Evolutionary conservation across 2,113 vertebrate species (phyloP).

Genomic region (Campylomormyrus tamandua): DNA sequence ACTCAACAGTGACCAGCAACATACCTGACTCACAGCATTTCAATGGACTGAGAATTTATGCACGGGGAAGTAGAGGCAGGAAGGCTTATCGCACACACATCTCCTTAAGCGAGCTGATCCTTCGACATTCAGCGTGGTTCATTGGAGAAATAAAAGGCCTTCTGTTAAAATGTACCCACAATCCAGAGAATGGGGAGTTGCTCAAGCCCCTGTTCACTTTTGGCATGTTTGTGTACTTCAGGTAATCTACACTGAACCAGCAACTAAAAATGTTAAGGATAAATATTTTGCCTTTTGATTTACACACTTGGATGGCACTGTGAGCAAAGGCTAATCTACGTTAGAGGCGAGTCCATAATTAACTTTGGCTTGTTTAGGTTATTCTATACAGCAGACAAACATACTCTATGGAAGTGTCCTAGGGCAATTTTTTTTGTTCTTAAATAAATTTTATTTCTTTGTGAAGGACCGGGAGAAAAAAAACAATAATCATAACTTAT

Average conservation of each 20-base stretch:
- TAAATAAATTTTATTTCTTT: constrained; percentile 76
- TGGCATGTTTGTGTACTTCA: background rate
- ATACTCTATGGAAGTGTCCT: constrained; percentile 22
- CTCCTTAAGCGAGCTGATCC: background rate
- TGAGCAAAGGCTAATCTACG: constrained; percentile 12
- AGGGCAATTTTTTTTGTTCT: constrained; percentile 49
- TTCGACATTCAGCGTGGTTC: background rate
- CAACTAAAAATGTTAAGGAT: background rate
- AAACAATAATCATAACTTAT: constrained; percentile 64
- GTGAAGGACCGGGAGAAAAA: constrained; percentile 64
- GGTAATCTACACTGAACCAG: background rate
- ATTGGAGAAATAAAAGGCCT: background rate
- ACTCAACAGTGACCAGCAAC: background rate
- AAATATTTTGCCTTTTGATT: background rate
- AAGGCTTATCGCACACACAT: background rate
- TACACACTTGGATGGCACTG: background rate
- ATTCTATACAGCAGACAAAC: constrained; percentile 16
- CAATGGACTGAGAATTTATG: background rate
- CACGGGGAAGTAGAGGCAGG: background rate
- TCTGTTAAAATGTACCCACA: background rate
- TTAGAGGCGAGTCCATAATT: constrained; percentile 1
- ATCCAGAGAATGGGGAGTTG: background rate
- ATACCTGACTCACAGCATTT: background rate
- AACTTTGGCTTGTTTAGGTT: constrained; percentile 36
- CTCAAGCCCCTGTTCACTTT: background rate